Base-by-base conservation (phyloP, 2,113 vertebrate genomes). In the Pachypanchax playfairii region DNA sequence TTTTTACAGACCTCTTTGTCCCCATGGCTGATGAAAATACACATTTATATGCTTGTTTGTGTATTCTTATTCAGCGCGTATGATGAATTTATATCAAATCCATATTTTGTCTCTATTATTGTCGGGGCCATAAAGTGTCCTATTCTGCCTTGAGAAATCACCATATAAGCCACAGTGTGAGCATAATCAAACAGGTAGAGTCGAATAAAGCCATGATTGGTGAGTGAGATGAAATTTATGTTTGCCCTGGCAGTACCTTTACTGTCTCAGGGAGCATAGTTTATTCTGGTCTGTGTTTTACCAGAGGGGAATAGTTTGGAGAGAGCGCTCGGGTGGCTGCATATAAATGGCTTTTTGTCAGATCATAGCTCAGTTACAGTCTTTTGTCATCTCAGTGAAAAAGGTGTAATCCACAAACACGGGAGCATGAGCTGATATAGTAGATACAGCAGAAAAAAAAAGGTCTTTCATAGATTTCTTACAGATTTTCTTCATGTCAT, bases 31-130 rank as follows among this genome's bases (percentile, higher is more conserved):
- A 72, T 50, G 60, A 68, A 77, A 83, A 83, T 80, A 80, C 73
- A 86, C 76, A 87, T 89, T 87, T 89, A 84, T 89, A 73, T 79
- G 63, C 73, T 75, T 50, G 71, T 80, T 79, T 33, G 73, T n/a
- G 20, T 78, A 57, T 31, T 38, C 65, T 50, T 63, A 58, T 84
- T 79, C 67, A 51, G 67, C 8, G 35, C 54, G 71, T 58, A 75
- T 72, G 75, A 83, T 84, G 65, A 83, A 84, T 87, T 65, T 75
- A 77, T 70, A 74, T 69, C 65, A 77, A 81, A 88, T 88, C 70
- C 80, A 85, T 76, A 84, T 88, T 83, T 85, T 84, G 78, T 73
- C 75, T 75, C 65, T 55, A 80, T 87, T 85, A 77, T 79, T 70
- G 63, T 59, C 62, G 20, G 21, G 62, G 53, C 61, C 64, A 63